Conservation (phyloP, 2,113 vertebrate genomes). For the Megaceryle maxima region DNA sequence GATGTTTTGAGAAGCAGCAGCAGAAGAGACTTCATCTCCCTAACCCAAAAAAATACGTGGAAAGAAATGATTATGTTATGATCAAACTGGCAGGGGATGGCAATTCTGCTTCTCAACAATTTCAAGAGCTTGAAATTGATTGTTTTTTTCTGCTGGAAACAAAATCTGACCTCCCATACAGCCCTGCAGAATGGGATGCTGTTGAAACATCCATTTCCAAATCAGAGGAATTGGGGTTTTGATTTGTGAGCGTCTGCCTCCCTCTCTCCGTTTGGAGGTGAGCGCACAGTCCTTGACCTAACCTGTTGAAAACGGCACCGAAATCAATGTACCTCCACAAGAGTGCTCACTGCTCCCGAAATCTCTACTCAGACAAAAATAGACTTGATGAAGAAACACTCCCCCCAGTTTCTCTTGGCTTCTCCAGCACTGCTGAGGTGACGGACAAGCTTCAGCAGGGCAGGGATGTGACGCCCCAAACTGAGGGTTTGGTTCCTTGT, state of each 20-base stretch:
- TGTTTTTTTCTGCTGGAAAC: not conserved
- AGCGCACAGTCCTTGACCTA: not conserved
- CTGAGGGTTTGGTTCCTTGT: too few species aligned
- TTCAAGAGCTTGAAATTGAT: constrained; percentile 6
- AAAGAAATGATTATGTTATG: not conserved
- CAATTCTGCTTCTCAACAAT: not conserved
- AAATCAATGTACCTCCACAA: not conserved
- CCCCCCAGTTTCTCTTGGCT: not conserved
- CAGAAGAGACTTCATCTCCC: not conserved
- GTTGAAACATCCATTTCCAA: not conserved
- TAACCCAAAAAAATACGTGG: not conserved
- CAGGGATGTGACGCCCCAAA: too few species aligned
- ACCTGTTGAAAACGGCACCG: not conserved
- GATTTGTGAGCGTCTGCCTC: not conserved
- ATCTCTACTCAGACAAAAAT: not conserved
- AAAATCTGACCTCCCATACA: not conserved
- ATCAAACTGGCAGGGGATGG: not conserved
- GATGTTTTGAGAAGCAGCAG: not conserved
- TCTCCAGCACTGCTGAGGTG: not conserved
- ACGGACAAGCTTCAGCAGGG: not conserved
- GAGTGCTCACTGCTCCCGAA: not conserved
- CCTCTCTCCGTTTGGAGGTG: not conserved
- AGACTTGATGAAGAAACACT: not conserved
- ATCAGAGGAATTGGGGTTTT: not conserved
- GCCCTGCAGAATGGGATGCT: not conserved